Evolutionary conservation across 2,797 vertebrate genomes (phyloP).

Genomic region (Orientallactaga sibirica): DNA sequence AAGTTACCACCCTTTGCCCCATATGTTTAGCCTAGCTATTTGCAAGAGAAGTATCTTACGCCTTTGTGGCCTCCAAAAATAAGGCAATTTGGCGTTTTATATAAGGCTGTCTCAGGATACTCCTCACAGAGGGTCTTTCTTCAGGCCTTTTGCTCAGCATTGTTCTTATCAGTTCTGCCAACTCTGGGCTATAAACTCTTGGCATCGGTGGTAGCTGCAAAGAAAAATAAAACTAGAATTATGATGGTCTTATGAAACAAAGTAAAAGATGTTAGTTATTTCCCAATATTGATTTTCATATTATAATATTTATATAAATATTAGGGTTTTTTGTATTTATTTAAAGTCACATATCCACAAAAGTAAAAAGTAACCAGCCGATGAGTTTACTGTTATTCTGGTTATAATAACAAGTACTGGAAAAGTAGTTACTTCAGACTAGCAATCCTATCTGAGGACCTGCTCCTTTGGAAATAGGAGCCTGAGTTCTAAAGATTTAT

Average conservation of each 20-base stretch:
- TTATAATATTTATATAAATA: neutral
- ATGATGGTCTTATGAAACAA: constrained; percentile 37
- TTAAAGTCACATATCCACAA: neutral
- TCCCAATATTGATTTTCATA: constrained; percentile 8
- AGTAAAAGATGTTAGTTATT: constrained; percentile 33
- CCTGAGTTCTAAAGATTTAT: constrained; percentile 6
- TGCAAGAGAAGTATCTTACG: constrained; percentile 89
- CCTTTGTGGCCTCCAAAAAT: constrained; percentile 96
- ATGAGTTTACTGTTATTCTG: neutral
- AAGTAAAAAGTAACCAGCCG: constrained; percentile 45
- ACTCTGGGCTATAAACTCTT: constrained; percentile 93
- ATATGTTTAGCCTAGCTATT: constrained; percentile 60
- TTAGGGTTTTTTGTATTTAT: neutral
- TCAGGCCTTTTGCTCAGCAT: constrained; percentile 97
- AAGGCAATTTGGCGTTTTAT: constrained; percentile 95
- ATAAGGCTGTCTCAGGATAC: constrained; percentile 95
- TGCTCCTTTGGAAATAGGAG: constrained; percentile 22
- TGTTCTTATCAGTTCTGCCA: constrained; percentile 94
- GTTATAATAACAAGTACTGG: neutral
- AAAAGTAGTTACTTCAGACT: constrained; percentile 36
- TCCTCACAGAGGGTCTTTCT: constrained; percentile 95
- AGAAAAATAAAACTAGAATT: constrained; percentile 61
- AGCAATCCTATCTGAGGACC: neutral
- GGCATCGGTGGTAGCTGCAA: constrained; percentile 97
- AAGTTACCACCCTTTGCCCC: neutral